Conservation (phyloP, 2,888 invertebrate species). For the Macrophya alboannulata region DNA sequence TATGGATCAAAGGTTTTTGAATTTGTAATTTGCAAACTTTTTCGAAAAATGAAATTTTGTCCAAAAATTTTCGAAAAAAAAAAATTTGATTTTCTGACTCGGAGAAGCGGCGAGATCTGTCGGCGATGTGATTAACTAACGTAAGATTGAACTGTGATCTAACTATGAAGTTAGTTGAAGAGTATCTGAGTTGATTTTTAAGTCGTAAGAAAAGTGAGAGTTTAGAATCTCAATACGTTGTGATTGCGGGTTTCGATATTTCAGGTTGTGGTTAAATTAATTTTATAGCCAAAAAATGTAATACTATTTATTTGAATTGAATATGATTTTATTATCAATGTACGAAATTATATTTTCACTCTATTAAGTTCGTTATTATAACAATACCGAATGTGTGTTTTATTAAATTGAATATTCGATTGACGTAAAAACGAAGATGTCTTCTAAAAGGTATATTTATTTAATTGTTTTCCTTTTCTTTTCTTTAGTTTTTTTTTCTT, state of each 20-base stretch:
- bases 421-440: constrained; percentile 76
- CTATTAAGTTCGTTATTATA: constrained; percentile 68
- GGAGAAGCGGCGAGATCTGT: neutral
- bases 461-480: constrained; percentile 63
- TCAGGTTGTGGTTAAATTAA: constrained; percentile 74
- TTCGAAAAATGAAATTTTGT: neutral
- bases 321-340: constrained; percentile 71
- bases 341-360: constrained; percentile 64
- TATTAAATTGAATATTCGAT: constrained; percentile 67
- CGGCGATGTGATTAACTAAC: constrained; percentile 22
- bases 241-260: constrained; percentile 73
- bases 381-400: constrained; percentile 68
- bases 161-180: constrained; percentile 36
- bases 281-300: constrained; percentile 74
- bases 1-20: neutral
- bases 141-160: neutral
- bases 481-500: neutral
- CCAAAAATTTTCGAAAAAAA: neutral
- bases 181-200: neutral
- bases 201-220: constrained; percentile 10
- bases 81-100: neutral
- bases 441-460: constrained; percentile 79
- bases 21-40: neutral
- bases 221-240: constrained; percentile 59
- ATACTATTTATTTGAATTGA: constrained; percentile 64